phyloP scores from a whole-genome alignment of 2,113 vertebrate species.

The Paradoxurus hermaphroditus region DNA sequence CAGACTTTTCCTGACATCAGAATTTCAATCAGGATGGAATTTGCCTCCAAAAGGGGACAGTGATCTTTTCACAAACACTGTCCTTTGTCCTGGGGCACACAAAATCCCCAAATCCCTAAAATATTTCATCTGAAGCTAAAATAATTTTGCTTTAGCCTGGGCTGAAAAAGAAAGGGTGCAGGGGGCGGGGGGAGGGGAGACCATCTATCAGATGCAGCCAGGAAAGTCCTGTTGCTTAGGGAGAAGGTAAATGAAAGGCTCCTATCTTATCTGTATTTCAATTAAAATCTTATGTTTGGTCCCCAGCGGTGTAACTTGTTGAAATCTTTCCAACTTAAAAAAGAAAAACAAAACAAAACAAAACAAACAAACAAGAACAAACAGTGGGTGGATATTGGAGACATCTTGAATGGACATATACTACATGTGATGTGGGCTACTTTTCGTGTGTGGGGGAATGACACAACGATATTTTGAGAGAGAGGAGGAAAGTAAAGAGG shows the following conservation, averaged over 20 bases:
- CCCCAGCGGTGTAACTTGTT: slow-evolving; percentile 71
- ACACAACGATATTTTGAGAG: slow-evolving; percentile 70
- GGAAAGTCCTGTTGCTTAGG: slow-evolving; percentile 80
- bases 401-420: slow-evolving; percentile 73
- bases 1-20: slow-evolving; percentile 66
- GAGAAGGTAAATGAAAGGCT: slow-evolving; percentile 85
- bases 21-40: slow-evolving; percentile 79
- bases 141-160: slow-evolving; percentile 77
- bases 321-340: slow-evolving; percentile 77
- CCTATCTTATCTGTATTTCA: slow-evolving; percentile 85
- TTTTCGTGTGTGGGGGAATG: slow-evolving; percentile 76
- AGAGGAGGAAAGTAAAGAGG: slow-evolving; percentile 57
- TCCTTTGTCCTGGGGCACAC: slow-evolving; percentile 84
- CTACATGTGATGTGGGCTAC: slow-evolving; percentile 66
- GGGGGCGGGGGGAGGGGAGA: background rate
- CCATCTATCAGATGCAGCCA: slow-evolving; percentile 77
- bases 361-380: too few relatives aligned
- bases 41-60: slow-evolving; percentile 78
- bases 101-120: slow-evolving; percentile 85
- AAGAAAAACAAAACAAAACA: too few relatives aligned
- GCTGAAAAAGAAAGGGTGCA: slow-evolving; percentile 62
- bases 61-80: slow-evolving; percentile 80
- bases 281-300: slow-evolving; percentile 85
- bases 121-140: slow-evolving; percentile 85
- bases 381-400: slow-evolving; percentile 66